These are phyloP conservation scores for Pipistrellus pipistrellus DNA, from an alignment of 2,797 vertebrate genomes.

Conservation along the genomic window DNA sequence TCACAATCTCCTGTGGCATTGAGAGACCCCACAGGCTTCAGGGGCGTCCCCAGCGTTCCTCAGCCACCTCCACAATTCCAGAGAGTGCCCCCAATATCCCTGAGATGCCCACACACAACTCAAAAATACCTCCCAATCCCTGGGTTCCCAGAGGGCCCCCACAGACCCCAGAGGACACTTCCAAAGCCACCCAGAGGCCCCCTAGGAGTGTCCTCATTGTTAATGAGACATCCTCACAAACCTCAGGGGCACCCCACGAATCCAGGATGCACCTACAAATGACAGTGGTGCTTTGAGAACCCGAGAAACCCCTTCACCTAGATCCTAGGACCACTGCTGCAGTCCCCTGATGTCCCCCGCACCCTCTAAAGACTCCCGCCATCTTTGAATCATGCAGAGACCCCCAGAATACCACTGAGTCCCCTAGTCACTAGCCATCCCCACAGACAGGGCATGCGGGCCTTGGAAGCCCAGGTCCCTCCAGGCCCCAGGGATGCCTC, in stretches of 20 bases:
- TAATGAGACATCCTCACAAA: background rate
- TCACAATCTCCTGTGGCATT: background rate
- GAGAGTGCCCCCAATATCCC: background rate
- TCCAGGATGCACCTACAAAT: background rate
- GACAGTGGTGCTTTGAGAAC: background rate
- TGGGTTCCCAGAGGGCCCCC: background rate
- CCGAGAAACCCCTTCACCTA: background rate
- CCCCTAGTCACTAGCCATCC: background rate
- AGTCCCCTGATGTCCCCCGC: background rate
- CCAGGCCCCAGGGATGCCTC: background rate
- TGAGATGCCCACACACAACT: background rate
- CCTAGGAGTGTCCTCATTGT: background rate
- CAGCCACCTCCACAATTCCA: background rate
- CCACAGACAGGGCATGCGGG: background rate
- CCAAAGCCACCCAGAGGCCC: background rate
- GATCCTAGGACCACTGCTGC: background rate
- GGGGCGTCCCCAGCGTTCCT: background rate
- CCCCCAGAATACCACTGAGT: background rate
- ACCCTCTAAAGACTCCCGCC: background rate
- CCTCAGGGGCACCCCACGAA: background rate
- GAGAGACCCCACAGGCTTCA: background rate
- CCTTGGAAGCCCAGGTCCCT: background rate
- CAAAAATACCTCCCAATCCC: background rate
- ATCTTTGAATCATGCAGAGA: background rate
- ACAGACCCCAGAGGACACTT: rapidly evolving